A percentile compares a stretch with the other conserved stretches of the same genome.
Evolutionary conservation across 1,140 invertebrate species (phyloP).

Genomic region (Ostrea denselamellosa): DNA sequence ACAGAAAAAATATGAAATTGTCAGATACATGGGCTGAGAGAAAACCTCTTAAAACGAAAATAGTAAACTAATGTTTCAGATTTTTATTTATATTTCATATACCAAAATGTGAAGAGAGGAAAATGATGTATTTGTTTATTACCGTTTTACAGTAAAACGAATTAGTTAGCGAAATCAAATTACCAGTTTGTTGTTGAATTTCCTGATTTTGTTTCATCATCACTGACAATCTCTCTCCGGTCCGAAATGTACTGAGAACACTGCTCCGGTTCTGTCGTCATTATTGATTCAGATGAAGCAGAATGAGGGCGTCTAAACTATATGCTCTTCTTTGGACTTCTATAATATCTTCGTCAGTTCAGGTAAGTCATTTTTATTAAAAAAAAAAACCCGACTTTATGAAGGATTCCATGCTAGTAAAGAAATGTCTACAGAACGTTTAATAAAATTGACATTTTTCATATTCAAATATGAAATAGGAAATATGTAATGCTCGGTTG

Average conservation of each 20-base stretch:
- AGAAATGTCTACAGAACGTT: neutral
- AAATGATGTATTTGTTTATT: neutral
- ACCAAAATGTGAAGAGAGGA: neutral
- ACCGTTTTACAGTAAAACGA: neutral
- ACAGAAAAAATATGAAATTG: neutral
- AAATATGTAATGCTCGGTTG: neutral
- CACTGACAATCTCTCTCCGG: conserved; percentile 8
- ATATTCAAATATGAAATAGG: too few species aligned
- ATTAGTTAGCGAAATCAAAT: neutral
- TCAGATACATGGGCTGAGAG: neutral
- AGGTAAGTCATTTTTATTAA: neutral
- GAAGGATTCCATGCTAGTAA: neutral
- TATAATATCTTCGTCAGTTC: neutral
- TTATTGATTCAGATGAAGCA: neutral
- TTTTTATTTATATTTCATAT: neutral
- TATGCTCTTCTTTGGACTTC: neutral
- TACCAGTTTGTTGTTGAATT: neutral
- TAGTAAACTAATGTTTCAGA: neutral
- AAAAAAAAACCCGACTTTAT: neutral
- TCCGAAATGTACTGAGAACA: neutral
- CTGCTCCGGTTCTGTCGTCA: neutral
- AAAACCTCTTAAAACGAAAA: too few species aligned
- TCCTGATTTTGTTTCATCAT: conserved; percentile 17
- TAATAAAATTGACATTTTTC: too few species aligned
- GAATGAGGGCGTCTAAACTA: neutral